A percentile compares a stretch with the other conserved stretches of the same genome.
Evolutionary conservation across 2,888 invertebrate genomes (phyloP).

Genomic region (Drosophila setosimentum): DNA sequence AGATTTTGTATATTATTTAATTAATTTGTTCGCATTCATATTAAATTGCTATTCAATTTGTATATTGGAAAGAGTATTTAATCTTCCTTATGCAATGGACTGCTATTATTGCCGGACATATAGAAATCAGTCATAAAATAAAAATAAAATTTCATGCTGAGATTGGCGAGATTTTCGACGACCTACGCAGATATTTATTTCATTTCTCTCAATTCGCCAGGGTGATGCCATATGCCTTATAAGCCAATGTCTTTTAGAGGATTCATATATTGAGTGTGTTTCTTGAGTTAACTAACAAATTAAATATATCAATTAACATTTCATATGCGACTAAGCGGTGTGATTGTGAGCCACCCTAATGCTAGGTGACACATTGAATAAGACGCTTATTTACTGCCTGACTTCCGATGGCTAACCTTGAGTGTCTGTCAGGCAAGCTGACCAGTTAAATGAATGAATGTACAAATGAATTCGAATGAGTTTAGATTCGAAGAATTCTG

Average conservation of each 20-base stretch:
- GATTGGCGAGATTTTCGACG: conserved; percentile 45
- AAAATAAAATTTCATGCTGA: conserved; percentile 39
- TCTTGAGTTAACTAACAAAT: background rate
- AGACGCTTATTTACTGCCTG: conserved; percentile 43
- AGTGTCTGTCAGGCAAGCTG: conserved; percentile 32
- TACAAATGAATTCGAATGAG: conserved; percentile 3
- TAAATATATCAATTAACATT: background rate
- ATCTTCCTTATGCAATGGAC: background rate
- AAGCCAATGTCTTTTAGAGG: background rate
- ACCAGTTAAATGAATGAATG: conserved; percentile 45
- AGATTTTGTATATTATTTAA: background rate
- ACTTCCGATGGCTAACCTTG: conserved; percentile 75
- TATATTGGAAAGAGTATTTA: background rate
- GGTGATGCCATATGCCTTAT: conserved; percentile 60
- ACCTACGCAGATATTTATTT: conserved; percentile 48
- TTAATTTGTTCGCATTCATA: background rate
- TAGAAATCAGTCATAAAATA: conserved; percentile 22
- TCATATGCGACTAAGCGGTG: too few relatives aligned
- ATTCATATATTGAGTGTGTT: conserved; percentile 2
- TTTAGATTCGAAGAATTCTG: conserved; percentile 41
- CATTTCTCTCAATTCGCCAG: conserved; percentile 17
- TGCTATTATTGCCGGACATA: conserved; percentile 16
- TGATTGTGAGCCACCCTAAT: conserved; percentile 42
- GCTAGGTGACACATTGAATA: conserved; percentile 60
- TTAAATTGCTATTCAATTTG: background rate